Base-by-base conservation (phyloP, 37 sponge, comb jelly and placozoan genomes). In the Dysidea cf. avara region DNA sequence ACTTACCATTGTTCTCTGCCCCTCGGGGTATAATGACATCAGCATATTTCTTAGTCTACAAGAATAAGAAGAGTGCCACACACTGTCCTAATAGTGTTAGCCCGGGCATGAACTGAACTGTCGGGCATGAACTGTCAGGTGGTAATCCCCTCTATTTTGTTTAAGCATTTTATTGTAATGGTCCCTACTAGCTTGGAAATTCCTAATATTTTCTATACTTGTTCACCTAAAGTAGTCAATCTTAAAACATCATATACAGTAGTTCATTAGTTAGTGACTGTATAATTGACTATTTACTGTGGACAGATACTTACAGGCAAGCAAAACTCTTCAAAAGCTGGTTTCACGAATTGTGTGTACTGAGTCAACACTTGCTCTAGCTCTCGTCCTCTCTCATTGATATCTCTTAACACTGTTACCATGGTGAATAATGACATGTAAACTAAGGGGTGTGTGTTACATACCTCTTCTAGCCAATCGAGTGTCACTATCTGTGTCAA, bases 21-120 rank as follows among this genome's bases (percentile, higher is more conserved):
- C 97, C 97, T 71, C 97, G 68, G 14, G 97, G 97, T 16, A 97
- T 90, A 31, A 97, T 94, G 16, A 97, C 83, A 76, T 97, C 97
- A 50, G 97, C 97, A 69, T 97, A 83, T 68, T 97, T 90, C 84
- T 97, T 97, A 0, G 94, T 96, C 92, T 91, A 55, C 13, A 50
- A 57, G n/a, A 40, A 35, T 39, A 25, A 50, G 22, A 66, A n/a
- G n/a, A n/a, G n/a, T n/a, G n/a, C n/a, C n/a, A n/a, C n/a, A n/a
- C n/a, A n/a, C n/a, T n/a, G n/a, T n/a, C n/a, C n/a, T n/a, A n/a
- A n/a, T n/a, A n/a, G n/a, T n/a, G n/a, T n/a, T n/a, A n/a, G n/a
- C n/a, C n/a, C n/a, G n/a, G n/a, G n/a, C n/a, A n/a, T n/a, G n/a
- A n/a, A n/a, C n/a, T n/a, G n/a, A n/a, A n/a, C n/a, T n/a, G n/a